These are phyloP conservation scores for Eospalax fontanierii DNA, from an alignment of 2,797 vertebrate genomes.

Conservation along the genomic window DNA sequence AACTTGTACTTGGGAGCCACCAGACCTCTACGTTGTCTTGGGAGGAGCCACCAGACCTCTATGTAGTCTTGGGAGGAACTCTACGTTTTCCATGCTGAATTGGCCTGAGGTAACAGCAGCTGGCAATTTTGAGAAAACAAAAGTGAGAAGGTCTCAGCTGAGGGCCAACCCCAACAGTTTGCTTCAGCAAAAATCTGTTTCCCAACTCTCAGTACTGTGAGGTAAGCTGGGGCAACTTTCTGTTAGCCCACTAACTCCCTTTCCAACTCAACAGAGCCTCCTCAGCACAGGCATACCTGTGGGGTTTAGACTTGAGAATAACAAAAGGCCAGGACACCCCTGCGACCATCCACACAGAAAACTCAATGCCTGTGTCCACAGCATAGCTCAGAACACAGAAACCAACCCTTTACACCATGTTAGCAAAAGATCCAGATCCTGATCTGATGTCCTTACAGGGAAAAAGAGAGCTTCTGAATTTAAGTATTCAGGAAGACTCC, in stretches of 20 bases:
- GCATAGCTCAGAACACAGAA: neutral
- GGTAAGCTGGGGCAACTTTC: neutral
- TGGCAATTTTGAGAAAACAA: too few relatives aligned
- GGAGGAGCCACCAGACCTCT: neutral
- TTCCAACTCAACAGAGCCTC: neutral
- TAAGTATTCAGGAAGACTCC: neutral
- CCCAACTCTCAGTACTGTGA: too few relatives aligned
- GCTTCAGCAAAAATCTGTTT: neutral
- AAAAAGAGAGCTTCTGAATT: neutral
- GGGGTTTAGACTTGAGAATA: neutral
- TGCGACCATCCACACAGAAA: neutral
- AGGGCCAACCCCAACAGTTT: too few relatives aligned
- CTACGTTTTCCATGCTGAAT: neutral
- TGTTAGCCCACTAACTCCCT: neutral
- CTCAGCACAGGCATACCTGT: too few relatives aligned
- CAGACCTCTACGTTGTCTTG: neutral
- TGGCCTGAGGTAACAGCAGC: too few relatives aligned
- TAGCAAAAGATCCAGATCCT: neutral
- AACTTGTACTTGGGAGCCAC: neutral
- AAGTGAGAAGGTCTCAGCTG: neutral
- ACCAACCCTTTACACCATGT: neutral
- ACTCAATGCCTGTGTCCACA: neutral
- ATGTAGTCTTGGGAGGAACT: neutral
- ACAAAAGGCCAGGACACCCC: neutral
- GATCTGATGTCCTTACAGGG: neutral